These are phyloP conservation scores for Atethmia centrago DNA, from an alignment of 2,888 invertebrate genomes.

Conservation along the genomic window DNA sequence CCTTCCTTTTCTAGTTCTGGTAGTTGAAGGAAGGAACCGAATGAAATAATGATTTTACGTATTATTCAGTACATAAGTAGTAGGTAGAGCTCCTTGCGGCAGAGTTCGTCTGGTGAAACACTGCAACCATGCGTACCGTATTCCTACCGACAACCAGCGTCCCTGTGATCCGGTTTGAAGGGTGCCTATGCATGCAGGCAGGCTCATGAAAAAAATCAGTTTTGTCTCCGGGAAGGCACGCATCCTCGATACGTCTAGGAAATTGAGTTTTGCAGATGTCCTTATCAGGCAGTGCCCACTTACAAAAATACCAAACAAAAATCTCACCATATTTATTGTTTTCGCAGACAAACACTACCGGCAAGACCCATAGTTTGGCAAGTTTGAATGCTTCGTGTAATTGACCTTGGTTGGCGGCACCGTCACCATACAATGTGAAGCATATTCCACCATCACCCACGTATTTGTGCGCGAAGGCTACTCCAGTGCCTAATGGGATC, in stretches of 20 bases:
- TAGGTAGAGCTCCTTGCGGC: too few species aligned
- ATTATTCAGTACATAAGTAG: too few species aligned
- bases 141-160: not conserved
- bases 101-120: not conserved
- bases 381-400: constrained; percentile 28
- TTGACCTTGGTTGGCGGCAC: constrained; percentile 40
- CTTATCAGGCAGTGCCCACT: too few species aligned
- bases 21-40: not conserved
- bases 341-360: constrained; percentile 23
- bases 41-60: not conserved
- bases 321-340: constrained; percentile 39
- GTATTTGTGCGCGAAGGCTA: constrained; percentile 33
- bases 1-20: not conserved
- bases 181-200: too few species aligned
- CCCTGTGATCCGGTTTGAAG: too few species aligned
- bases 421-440: constrained; percentile 30
- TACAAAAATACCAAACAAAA: not conserved
- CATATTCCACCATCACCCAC: constrained; percentile 5
- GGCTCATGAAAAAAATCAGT: too few species aligned
- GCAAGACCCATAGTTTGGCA: constrained; percentile 26
- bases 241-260: too few species aligned
- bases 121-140: not conserved
- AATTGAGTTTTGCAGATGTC: too few species aligned
- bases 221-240: too few species aligned
- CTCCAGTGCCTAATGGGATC: constrained; percentile 27